Percentiles rank a stretch among this genome's conserved stretches.
Evolutionary conservation across 2,113 vertebrate species (phyloP).

Genomic region (Pangasianodon hypophthalmus): DNA sequence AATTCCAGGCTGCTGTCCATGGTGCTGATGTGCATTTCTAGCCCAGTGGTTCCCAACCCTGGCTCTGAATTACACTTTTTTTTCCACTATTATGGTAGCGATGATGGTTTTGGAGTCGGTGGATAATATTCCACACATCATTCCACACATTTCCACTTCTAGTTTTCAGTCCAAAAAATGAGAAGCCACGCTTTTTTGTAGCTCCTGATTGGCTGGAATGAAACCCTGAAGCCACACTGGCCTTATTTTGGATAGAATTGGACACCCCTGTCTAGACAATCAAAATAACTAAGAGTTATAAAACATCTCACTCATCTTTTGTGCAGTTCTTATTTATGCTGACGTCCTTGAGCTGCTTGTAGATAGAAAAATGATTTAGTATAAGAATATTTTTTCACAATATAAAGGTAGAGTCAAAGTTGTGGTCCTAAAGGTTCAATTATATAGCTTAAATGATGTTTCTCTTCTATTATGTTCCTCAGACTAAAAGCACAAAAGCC

Average conservation of each 20-base stretch:
- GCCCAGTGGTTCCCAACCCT: neutral
- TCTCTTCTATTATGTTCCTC: neutral
- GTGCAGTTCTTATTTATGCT: neutral
- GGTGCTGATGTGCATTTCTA: slow-evolving; percentile 25
- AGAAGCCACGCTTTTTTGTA: neutral
- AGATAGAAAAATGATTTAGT: neutral
- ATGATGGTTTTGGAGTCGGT: neutral
- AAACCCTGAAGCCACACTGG: neutral
- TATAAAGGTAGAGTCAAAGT: neutral
- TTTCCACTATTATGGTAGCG: neutral
- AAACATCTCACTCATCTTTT: neutral
- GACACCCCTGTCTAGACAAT: neutral
- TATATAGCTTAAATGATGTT: neutral
- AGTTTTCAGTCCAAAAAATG: neutral
- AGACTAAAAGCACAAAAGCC: neutral
- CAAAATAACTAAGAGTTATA: neutral
- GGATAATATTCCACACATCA: slow-evolving; percentile 4
- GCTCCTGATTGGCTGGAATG: slow-evolving; percentile 3
- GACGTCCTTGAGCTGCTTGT: neutral
- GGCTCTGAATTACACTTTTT: neutral
- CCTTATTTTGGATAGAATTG: neutral
- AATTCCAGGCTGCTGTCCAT: slow-evolving; percentile 26
- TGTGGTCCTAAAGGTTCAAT: slow-evolving; percentile 19
- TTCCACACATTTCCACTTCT: neutral
- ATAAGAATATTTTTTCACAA: neutral